Conservation (phyloP, 2,888 invertebrate genomes). For the Micoletzkya japonica region DNA sequence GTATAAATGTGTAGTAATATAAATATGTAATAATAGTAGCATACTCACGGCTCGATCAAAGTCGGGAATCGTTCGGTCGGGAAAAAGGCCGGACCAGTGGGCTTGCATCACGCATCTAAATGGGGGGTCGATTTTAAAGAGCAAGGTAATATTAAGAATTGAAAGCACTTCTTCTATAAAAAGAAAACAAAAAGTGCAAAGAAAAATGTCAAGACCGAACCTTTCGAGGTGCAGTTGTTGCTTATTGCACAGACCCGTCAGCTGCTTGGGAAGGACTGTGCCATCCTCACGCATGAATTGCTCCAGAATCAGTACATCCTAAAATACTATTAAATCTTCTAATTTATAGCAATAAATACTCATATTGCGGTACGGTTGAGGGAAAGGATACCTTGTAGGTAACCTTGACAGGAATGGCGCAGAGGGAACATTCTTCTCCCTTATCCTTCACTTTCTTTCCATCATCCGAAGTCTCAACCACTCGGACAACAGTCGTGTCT, state of each 20-base stretch:
- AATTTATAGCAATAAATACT: background rate
- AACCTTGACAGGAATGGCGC: conserved; percentile 54
- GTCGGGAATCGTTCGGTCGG: conserved; percentile 65
- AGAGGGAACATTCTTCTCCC: conserved; percentile 45
- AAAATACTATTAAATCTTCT: conserved; percentile 12
- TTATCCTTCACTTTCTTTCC: conserved; percentile 29
- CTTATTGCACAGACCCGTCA: conserved; percentile 61
- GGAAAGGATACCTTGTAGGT: conserved; percentile 39
- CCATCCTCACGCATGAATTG: conserved; percentile 65
- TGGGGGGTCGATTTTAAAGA: background rate
- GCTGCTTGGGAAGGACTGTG: conserved; percentile 60
- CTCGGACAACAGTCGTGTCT: conserved; percentile 33
- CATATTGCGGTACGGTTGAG: background rate
- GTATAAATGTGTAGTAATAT: background rate
- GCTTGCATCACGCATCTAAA: conserved; percentile 62
- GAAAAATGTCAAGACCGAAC: conserved; percentile 24
- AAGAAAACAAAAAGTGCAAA: background rate
- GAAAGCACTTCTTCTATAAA: background rate
- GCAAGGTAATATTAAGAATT: background rate
- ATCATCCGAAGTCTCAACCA: conserved; percentile 34
- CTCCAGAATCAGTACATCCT: conserved; percentile 64
- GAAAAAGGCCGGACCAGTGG: conserved; percentile 61
- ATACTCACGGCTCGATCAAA: conserved; percentile 47
- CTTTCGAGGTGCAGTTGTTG: conserved; percentile 58
- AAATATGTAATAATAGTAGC: background rate